phyloP scores from a whole-genome alignment of 1,140 invertebrate species.

The roundworm (Caenorhabditis elegans) region WBcel235 BX284606.5:15951001-15951500 shows the following conservation, averaged over 20 bases:
- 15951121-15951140: too few relatives aligned
- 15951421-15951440: neutral
- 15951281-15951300: constrained; percentile 15
- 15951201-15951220: neutral
- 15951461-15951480: neutral
- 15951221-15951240: constrained; percentile 26
- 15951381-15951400: neutral
- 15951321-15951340: constrained; percentile 10
- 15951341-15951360: neutral
- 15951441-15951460: neutral
- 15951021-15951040: too few relatives aligned
- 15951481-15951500: neutral
- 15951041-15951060: too few relatives aligned
- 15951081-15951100: too few relatives aligned
- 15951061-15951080: too few relatives aligned
- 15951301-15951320: neutral
- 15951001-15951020: too few relatives aligned
- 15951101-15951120: too few relatives aligned
- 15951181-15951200: neutral
- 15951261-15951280: neutral
- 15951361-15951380: neutral
- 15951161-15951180: neutral
- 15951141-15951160: too few relatives aligned
- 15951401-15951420: neutral
- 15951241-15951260: neutral